Base-by-base conservation (phyloP, 2,888 invertebrate species). In the Drosophila mettleri region DNA sequence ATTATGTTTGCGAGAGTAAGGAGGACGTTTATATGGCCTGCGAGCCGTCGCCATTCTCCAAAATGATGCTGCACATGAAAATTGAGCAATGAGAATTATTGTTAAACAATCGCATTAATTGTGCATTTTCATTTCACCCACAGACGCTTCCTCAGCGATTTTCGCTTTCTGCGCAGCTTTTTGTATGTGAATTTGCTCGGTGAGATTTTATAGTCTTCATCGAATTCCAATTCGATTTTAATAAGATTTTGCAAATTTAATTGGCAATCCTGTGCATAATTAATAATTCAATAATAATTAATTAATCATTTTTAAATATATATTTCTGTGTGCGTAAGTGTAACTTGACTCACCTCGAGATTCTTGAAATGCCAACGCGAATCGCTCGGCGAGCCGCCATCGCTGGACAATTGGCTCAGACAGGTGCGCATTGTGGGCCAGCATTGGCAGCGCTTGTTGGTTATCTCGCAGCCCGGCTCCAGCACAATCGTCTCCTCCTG, bases 171-270 rank as follows among this genome's bases (percentile, higher is more conserved):
- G 78, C 91, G 86, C 38, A 91, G 68, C 78, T 92, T 91, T 74
- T 92, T 91, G 74, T 92, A 92, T 75, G 91, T 88, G 69, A 92
- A 92, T 80, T 90, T 91, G 85, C 90, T 91, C 85, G 92, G 91
- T 81, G 92, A 90, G 82, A 91, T 89, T 89, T 91, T 92, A 61
- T 92, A 92, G 88, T 92, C 92, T 86, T 92, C 92, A 81, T 92
- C 92, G 84, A 92, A 92, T 82, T 92, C 92, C 90, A 90, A 88
- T 90, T 92, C 92, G 70, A 91, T 88, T 89, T 92, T 90, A 68
- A 92, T 90, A 69, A 92, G 83, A 89, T 92, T 92, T 88, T 91
- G 91, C 88, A 92, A 90, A 88, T 92, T 92, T 65, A 92, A 86
- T 83, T 92, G 92, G 89, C 92, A 92, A 78, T 92, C 92, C 92